Base-by-base conservation (phyloP, 2,113 vertebrate species). In the Platanista minor region DNA sequence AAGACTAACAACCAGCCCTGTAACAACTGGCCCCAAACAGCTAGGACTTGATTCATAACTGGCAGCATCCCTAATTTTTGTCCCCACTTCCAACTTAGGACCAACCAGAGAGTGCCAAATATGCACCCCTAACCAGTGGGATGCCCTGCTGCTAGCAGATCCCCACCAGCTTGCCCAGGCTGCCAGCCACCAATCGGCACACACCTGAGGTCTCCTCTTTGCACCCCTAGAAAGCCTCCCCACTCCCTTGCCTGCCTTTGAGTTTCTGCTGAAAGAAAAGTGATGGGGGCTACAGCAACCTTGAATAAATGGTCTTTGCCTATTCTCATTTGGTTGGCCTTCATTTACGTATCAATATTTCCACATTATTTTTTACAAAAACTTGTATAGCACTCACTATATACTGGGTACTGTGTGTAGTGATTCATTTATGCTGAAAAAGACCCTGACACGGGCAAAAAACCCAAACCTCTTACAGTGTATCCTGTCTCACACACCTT, bases 381-480 rank as follows among this genome's bases (percentile, higher is more conserved):
- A 15, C n/a, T 0, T 8, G 14, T 4, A 4, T 12, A 15, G 61
- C 61, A 10, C 36, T 77, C 18, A n/a, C 23, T 29, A 0, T 1
- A 3, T 21, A 3, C 59, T 33, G 8, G 67, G 15, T 23, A 15
- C 49, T 6, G 46, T 5, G 21, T 8, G 10, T 18, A 6, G 2
- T 8, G 23, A 18, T 49, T 43, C 74, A 46, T 18, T 46, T 6
- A 1, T 33, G 29, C 69, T 1, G 59, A 84, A 80, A 27, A 69
- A 89, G 52, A 15, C 8, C 29, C 6, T 1, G 41, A 31, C 15
- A 3, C 2, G 61, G 69, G 8, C 49, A 21, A 8, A 49, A 10
- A 23, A 3, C 46, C 71, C 59, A 17, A 1, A 2, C n/a, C 27
- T 18, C 4, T 17, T 7, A 13, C 20, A 0, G 13, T 1, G 4